Evolutionary conservation across 2,113 vertebrate species (phyloP).

Genomic region (Crotalus tigris): DNA sequence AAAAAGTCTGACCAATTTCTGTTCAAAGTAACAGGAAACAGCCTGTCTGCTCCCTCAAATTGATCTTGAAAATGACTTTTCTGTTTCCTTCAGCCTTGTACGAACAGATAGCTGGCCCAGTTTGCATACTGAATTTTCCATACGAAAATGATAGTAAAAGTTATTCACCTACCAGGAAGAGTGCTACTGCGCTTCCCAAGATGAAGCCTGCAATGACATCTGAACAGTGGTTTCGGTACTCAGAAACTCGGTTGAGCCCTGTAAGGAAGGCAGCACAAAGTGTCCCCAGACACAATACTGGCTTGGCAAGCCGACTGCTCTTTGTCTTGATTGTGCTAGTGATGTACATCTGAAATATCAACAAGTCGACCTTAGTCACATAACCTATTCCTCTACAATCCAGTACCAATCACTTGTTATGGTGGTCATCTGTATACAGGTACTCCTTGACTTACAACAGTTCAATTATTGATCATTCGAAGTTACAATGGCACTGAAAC

Average conservation of each 20-base stretch:
- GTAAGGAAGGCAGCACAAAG: slow-evolving; percentile 94
- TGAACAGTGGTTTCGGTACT: slow-evolving; percentile 96
- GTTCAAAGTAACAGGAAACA: not conserved
- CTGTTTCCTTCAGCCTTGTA: not conserved
- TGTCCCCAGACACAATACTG: slow-evolving; percentile 90
- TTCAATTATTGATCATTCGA: not conserved
- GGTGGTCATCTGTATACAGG: not conserved
- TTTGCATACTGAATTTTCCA: not conserved
- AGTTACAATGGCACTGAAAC: not conserved
- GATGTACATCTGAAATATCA: slow-evolving; percentile 91
- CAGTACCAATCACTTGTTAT: not conserved
- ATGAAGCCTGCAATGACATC: slow-evolving; percentile 95
- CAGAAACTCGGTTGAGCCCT: slow-evolving; percentile 92
- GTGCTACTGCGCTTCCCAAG: slow-evolving; percentile 86
- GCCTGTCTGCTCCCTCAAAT: not conserved
- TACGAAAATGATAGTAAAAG: not conserved
- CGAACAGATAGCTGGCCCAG: not conserved
- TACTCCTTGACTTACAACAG: not conserved
- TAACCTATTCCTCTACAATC: not conserved
- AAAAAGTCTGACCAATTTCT: not conserved
- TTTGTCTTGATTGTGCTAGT: slow-evolving; percentile 98
- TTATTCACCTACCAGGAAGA: slow-evolving; percentile 85
- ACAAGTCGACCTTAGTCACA: not conserved
- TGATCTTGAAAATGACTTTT: not conserved
- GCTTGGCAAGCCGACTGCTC: slow-evolving; percentile 95